Base-by-base conservation (phyloP, 2,113 vertebrate species). In the Eudyptes chrysolophus region DNA sequence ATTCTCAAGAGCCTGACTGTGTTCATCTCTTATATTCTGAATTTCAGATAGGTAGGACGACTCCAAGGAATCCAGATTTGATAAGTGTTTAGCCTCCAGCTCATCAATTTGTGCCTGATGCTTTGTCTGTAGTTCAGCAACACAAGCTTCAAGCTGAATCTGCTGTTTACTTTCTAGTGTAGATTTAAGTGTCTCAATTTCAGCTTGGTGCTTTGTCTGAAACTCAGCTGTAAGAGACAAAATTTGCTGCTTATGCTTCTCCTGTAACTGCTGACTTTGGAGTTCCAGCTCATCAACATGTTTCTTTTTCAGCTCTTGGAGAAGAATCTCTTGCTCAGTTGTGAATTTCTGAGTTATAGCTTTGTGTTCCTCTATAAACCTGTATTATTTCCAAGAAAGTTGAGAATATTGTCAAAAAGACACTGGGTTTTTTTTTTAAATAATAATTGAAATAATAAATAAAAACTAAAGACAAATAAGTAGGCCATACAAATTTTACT, bases 61-160 rank as follows among this genome's bases (percentile, higher is more conserved):
- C 93, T 99, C 99, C 94, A 99, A 87, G 8, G 98, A 99, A 89
- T 99, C 99, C 98, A 99, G 98, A 91, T 98, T 99, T 34, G 98
- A 97, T 90, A 99, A 93, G 92, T 99, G 98, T 82, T 98, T 98
- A 34, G 91, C 92, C 94, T 99, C 99, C 77, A 99, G 78, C 42
- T 98, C 98, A 27, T 98, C 97, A 4, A 97, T 90, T 40, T 99
- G 98, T 32, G 98, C 96, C 77, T 97, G 97, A 82, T 99, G 98
- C 75, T 98, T 97, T 19, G 64, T 40, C 90, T 97, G 94, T 34
- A 99, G 74, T 19, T 99, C 98, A 3, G 98, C 97, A 90, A 98
- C 95, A 40, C 84, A 95, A 26, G 98, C 98, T 49, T 99, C 98
- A 6, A 99, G 94, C 46, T 98, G 98, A 42, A 93, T 88, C 90